phyloP scores from a whole-genome alignment of 2,888 invertebrate genomes.

The Monochamus alternatus region DNA sequence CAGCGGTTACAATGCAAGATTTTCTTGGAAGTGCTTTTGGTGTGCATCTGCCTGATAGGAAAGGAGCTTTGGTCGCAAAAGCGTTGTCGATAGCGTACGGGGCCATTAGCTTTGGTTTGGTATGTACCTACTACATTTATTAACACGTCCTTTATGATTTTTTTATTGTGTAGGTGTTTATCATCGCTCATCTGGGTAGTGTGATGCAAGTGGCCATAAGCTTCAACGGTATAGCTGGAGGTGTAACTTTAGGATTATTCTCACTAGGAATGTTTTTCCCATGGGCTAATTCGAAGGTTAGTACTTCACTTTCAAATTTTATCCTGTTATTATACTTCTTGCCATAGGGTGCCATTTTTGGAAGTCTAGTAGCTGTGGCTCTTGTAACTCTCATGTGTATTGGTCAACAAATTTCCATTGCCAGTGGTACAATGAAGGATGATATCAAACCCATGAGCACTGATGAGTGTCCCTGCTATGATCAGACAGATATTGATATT shows the following conservation, averaged over 20 bases:
- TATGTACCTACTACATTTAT: conserved; percentile 59
- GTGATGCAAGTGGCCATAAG: conserved; percentile 91
- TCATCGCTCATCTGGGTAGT: conserved; percentile 89
- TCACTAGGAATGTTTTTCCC: conserved; percentile 92
- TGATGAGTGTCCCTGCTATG: conserved; percentile 73
- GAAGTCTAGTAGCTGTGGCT: conserved; percentile 76
- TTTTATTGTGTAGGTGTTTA: conserved; percentile 76
- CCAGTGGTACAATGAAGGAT: conserved; percentile 68
- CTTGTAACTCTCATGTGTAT: conserved; percentile 79
- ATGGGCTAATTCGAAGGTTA: conserved; percentile 86
- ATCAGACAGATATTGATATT: conserved; percentile 50
- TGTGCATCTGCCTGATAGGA: conserved; percentile 81
- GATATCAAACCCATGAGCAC: conserved; percentile 72
- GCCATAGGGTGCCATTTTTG: conserved; percentile 77
- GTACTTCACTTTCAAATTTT: conserved; percentile 35
- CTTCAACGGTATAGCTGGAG: conserved; percentile 92
- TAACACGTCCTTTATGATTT: not conserved
- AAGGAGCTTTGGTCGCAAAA: conserved; percentile 83
- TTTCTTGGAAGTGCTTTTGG: conserved; percentile 83
- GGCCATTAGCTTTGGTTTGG: conserved; percentile 76
- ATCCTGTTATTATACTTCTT: not conserved
- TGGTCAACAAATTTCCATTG: conserved; percentile 78
- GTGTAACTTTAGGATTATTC: conserved; percentile 90
- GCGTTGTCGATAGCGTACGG: conserved; percentile 82
- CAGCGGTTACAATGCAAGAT: conserved; percentile 93